Base-by-base conservation (phyloP, 2,797 vertebrate species). In the Aphelocoma californica region DNA sequence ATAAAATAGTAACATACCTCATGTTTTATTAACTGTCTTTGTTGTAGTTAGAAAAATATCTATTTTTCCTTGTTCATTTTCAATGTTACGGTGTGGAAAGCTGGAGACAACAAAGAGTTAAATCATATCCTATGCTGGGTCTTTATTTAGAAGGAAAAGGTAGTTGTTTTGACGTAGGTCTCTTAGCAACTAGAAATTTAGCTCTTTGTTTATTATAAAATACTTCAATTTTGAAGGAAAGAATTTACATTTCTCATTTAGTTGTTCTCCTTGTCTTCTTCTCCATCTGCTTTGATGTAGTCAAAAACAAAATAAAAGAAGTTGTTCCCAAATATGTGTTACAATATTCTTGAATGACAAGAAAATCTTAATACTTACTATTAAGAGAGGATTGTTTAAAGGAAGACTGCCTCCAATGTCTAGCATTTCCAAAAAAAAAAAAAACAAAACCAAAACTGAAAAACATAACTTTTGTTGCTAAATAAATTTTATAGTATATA, bases 141-240 rank as follows among this genome's bases (percentile, higher is more conserved):
- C 86, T 88, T 95, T 96, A 72, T 97, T 97, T 96, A 96, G 88
- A 81, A 94, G 48, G 77, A 92, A 95, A 92, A 94, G 57, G 57
- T 96, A 90, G 88, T 96, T 96, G 94, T 95, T 78, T 97, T 97
- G 96, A 97, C 89, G 90, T 78, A 97, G 92, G 96, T 98, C 92
- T 98, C 98, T 97, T 97, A 97, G 97, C 97, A 98, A 98, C 97
- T 97, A 95, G 92, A 97, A 97, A 98, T 97, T 86, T 91, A 97
- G 96, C 79, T 93, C 95, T 96, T 90, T 97, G 94, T 97, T 97
- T 97, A 91, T 97, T 97, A 88, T 94, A 94, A 96, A 97, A 97
- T 91, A 97, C 89, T 95, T 97, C 93, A 77, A 13, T 92, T 97
- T 95, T 90, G 86, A 88, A 94, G 90, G 94, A 94, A 96, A 95